These are phyloP conservation scores for Melipona bicolor DNA, from an alignment of 2,888 invertebrate species.

Conservation along the genomic window DNA sequence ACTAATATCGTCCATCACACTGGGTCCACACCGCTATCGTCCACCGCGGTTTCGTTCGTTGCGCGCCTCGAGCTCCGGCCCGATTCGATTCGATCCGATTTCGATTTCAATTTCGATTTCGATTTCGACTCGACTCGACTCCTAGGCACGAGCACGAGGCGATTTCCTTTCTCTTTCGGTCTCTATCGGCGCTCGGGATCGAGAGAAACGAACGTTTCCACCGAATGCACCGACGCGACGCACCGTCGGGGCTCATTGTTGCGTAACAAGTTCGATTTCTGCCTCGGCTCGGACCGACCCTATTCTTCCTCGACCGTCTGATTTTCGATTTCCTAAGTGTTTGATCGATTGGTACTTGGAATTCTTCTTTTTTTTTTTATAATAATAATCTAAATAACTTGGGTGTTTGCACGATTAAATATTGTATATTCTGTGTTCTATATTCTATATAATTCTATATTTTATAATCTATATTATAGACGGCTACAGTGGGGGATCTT, in stretches of 20 bases:
- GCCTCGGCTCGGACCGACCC: not conserved
- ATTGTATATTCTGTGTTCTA: too few relatives aligned
- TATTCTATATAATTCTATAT: too few relatives aligned
- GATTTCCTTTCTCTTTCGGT: conserved; percentile 27
- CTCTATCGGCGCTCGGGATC: conserved; percentile 6
- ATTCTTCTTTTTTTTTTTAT: too few relatives aligned
- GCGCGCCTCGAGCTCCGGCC: not conserved
- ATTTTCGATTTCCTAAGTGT: not conserved
- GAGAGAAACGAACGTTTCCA: conserved; percentile 4
- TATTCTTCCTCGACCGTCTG: not conserved
- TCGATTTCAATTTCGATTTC: not conserved
- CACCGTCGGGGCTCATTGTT: not conserved
- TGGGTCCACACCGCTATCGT: not conserved
- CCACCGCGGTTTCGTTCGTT: not conserved
- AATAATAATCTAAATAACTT: too few relatives aligned
- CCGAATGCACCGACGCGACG: not conserved
- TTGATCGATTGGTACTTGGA: not conserved
- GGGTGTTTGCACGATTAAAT: too few relatives aligned
- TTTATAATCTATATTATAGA: too few relatives aligned
- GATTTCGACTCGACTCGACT: not conserved
- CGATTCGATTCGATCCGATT: not conserved
- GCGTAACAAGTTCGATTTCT: conserved; percentile 1
- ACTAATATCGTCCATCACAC: conserved; percentile 64
- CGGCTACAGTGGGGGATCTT: too few relatives aligned
- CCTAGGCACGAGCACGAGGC: too few relatives aligned